phyloP scores from a whole-genome alignment of 2,113 vertebrate genomes.

The Orcinus orca region DNA sequence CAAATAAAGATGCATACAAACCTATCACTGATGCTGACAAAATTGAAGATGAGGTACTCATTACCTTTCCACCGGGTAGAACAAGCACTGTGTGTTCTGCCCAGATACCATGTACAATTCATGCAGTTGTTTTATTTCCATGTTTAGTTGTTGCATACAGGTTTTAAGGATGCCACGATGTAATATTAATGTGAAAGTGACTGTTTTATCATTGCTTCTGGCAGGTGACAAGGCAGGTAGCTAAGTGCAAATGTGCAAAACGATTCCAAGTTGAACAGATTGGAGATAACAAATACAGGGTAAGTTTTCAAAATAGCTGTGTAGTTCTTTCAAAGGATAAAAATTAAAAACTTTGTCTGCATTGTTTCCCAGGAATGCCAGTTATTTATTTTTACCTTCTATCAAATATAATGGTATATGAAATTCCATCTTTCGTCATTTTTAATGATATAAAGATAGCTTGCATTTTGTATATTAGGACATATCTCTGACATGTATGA shows the following conservation, averaged over 20 bases:
- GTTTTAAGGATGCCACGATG: not conserved
- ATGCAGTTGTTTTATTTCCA: not conserved
- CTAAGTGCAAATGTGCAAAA: slow-evolving; percentile 99
- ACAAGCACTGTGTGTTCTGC: not conserved
- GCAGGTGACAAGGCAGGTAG: slow-evolving; percentile 97
- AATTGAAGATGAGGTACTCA: slow-evolving; percentile 96
- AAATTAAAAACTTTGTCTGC: not conserved
- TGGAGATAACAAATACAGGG: slow-evolving; percentile 98
- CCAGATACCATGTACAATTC: not conserved
- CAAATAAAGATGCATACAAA: slow-evolving; percentile 99
- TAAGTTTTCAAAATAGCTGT: slow-evolving; percentile 80
- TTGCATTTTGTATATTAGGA: not conserved
- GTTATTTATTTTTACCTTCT: slow-evolving; percentile 10
- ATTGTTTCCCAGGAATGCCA: slow-evolving; percentile 17
- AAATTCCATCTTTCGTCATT: not conserved
- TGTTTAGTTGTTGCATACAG: not conserved
- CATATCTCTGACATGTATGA: not conserved
- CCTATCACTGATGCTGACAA: slow-evolving; percentile 98
- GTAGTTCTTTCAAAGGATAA: slow-evolving; percentile 16
- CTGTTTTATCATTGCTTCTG: slow-evolving; percentile 58
- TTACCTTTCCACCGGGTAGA: not conserved
- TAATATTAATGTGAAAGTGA: slow-evolving; percentile 43
- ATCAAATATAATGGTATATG: not conserved
- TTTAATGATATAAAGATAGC: not conserved
- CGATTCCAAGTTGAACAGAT: slow-evolving; percentile 99